A percentile compares a stretch with the other conserved stretches of the same genome.
phyloP scores from a whole-genome alignment of 2,113 vertebrate genomes.

The Gambusia holbrooki region DNA sequence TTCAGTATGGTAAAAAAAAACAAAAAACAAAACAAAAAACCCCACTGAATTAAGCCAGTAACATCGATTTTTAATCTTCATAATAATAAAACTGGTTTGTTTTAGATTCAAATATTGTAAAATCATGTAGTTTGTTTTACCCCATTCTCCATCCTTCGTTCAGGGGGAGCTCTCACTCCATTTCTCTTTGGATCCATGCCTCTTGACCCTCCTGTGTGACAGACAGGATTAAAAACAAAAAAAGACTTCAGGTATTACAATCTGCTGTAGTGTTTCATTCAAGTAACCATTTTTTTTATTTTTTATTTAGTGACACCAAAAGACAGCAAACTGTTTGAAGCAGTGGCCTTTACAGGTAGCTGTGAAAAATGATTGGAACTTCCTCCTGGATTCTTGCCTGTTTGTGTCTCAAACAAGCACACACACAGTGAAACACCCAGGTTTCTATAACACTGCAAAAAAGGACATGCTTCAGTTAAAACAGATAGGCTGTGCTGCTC shows the following conservation, averaged over 20 bases:
- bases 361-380: conserved; percentile 48
- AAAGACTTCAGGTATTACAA: conserved; percentile 10
- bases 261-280: background rate
- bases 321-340: conserved; percentile 14
- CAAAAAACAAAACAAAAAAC: background rate
- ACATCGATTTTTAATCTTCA: background rate
- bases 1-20: background rate
- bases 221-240: conserved; percentile 35
- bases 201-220: conserved; percentile 80
- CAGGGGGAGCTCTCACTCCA: conserved; percentile 85
- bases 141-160: conserved; percentile 92
- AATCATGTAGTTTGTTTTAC: conserved; percentile 75
- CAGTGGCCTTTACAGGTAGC: conserved; percentile 6
- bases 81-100: background rate
- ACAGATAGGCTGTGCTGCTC: conserved; percentile 36
- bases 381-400: conserved; percentile 12
- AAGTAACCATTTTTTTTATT: background rate
- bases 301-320: background rate
- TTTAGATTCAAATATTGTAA: background rate
- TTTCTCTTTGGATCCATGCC: conserved; percentile 88
- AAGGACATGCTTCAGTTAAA: conserved; percentile 17
- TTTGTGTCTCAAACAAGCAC: conserved; percentile 26
- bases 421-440: background rate
- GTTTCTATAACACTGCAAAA: background rate
- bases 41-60: background rate